A percentile compares a stretch with the other conserved stretches of the same genome.
These are phyloP conservation scores for Strigamia maritima DNA, from an alignment of 2,888 invertebrate species.

Conservation along the genomic window DNA sequence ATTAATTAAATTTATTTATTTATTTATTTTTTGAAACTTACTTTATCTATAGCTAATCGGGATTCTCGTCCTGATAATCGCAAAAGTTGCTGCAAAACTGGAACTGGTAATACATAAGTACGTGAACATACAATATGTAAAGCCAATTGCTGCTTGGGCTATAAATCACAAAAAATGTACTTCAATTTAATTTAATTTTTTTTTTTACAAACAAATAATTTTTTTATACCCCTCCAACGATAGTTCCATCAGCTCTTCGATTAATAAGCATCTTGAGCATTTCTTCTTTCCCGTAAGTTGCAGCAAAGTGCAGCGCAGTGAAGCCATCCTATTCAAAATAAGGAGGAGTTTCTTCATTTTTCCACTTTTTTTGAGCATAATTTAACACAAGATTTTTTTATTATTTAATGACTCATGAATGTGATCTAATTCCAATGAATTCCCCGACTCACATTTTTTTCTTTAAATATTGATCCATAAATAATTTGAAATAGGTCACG, in stretches of 20 bases:
- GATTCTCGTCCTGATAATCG: slow-evolving; percentile 87
- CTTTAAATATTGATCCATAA: not conserved
- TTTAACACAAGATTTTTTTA: not conserved
- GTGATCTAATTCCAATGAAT: not conserved
- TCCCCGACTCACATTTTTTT: not conserved
- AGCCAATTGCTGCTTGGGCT: slow-evolving; percentile 90
- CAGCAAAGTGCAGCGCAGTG: slow-evolving; percentile 90
- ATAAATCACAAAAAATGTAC: slow-evolving; percentile 41
- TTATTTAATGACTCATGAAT: not conserved
- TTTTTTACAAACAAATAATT: no score
- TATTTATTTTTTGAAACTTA: not conserved
- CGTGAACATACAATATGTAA: slow-evolving; percentile 92
- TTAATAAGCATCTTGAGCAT: slow-evolving; percentile 84
- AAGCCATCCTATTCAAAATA: slow-evolving; percentile 77
- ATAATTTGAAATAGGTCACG: not conserved
- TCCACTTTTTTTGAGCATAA: not conserved
- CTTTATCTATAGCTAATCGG: slow-evolving; percentile 79
- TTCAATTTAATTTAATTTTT: not conserved
- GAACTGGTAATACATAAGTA: slow-evolving; percentile 86
- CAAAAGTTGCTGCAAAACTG: slow-evolving; percentile 81
- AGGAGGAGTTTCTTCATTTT: not conserved
- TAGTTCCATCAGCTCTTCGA: slow-evolving; percentile 85
- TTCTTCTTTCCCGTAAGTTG: slow-evolving; percentile 91
- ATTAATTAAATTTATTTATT: not conserved
- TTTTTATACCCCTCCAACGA: slow-evolving; percentile 78